These are phyloP conservation scores for Xiphophorus maculatus DNA, from an alignment of 2,113 vertebrate species.

Conservation along the genomic window DNA sequence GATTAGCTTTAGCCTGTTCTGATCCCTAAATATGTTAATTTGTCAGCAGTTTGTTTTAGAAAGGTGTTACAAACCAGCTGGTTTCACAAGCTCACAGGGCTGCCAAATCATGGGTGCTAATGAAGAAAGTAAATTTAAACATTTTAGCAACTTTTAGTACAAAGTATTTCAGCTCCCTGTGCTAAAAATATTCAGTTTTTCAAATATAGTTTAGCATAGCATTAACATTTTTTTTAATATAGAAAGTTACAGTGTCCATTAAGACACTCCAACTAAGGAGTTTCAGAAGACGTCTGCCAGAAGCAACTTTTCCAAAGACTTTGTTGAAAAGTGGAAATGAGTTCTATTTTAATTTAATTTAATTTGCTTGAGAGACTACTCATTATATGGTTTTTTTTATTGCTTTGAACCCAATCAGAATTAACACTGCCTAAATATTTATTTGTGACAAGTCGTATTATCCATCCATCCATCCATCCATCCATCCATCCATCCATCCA, in stretches of 20 bases:
- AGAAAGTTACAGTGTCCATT: background rate
- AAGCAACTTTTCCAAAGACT: background rate
- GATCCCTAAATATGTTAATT: constrained; percentile 11
- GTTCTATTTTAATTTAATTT: background rate
- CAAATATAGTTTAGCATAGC: no score
- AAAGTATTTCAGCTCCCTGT: no score
- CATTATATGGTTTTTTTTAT: no score
- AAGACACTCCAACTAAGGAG: background rate
- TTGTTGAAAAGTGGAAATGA: no score
- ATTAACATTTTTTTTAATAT: no score
- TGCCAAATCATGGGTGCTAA: constrained; percentile 25
- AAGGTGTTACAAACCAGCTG: constrained; percentile 10
- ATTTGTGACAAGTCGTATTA: no score
- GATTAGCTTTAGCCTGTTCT: background rate
- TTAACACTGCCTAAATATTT: no score
- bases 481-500: no score
- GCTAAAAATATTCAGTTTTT: no score
- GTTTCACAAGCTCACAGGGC: constrained; percentile 1
- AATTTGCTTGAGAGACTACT: background rate
- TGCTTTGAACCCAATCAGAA: no score
- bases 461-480: no score
- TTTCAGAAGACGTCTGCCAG: background rate
- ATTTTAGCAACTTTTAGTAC: no score
- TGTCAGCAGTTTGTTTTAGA: constrained; percentile 21
- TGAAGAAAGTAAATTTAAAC: background rate